phyloP scores from a whole-genome alignment of 2,113 vertebrate genomes.

The Odobenus rosmarus region DNA sequence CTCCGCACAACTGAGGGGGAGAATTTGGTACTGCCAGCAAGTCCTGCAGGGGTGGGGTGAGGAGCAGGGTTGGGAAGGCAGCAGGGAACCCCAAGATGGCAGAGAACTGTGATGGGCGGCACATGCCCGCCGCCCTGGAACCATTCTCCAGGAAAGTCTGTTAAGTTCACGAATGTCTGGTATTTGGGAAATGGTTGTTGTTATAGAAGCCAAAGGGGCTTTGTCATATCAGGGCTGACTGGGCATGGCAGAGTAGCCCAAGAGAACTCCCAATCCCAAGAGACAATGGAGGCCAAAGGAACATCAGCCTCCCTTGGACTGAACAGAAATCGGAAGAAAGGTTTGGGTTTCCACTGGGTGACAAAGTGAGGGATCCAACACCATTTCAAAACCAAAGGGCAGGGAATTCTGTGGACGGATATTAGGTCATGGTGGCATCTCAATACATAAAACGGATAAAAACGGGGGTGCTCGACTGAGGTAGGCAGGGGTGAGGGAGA shows the following conservation, averaged over 20 bases:
- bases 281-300: neutral
- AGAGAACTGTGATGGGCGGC: neutral
- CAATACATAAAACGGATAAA: neutral
- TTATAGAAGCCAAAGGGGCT: neutral
- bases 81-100: neutral
- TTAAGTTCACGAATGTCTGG: neutral
- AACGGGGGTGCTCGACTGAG: neutral
- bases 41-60: neutral
- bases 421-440: neutral
- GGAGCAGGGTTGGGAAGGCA: neutral
- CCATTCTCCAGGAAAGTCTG: neutral
- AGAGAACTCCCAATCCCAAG: neutral
- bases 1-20: neutral
- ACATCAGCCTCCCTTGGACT: fast-evolving
- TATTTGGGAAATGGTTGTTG: neutral
- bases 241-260: neutral
- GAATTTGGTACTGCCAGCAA: neutral
- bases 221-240: too few relatives aligned
- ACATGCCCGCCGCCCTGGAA: too few relatives aligned
- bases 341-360: neutral
- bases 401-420: neutral
- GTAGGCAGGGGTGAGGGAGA: neutral
- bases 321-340: neutral
- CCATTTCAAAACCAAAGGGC: neutral
- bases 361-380: neutral